phyloP scores from a whole-genome alignment of 2,888 invertebrate genomes.

The Lasioglossum vierecki region DNA sequence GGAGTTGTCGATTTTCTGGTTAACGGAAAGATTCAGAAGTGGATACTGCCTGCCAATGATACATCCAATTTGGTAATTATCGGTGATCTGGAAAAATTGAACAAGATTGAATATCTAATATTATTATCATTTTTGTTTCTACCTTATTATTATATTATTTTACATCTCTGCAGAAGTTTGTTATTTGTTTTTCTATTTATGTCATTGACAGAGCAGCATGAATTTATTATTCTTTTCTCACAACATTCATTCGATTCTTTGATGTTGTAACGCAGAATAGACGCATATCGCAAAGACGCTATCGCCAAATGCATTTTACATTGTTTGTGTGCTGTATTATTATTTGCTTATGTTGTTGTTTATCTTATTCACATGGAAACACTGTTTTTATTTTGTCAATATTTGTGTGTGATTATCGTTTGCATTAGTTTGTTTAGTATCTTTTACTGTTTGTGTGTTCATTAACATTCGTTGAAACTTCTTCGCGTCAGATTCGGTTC shows the following conservation, averaged over 20 bases:
- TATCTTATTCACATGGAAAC: conserved; percentile 39
- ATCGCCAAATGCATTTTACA: conserved; percentile 55
- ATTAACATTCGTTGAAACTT: conserved; percentile 29
- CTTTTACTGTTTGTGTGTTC: conserved; percentile 15
- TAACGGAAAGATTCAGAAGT: conserved; percentile 40
- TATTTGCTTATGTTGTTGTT: conserved; percentile 52
- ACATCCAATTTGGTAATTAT: conserved; percentile 54
- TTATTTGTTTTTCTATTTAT: conserved; percentile 19
- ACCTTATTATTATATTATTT: conserved; percentile 27
- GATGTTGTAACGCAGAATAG: conserved; percentile 8
- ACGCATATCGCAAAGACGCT: conserved; percentile 16
- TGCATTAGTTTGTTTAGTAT: conserved; percentile 31
- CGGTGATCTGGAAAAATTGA: conserved; percentile 12
- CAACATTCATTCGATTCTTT: conserved; percentile 19
- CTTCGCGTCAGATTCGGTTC: conserved; percentile 13
- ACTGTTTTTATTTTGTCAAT: conserved; percentile 38
- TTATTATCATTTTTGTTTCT: conserved; percentile 32
- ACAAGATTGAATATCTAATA: conserved; percentile 14
- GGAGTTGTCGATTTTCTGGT: conserved; percentile 1
- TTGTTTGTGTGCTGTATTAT: conserved; percentile 59
- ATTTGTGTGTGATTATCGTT: conserved; percentile 32
- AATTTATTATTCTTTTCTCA: conserved; percentile 28
- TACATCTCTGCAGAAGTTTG: conserved; percentile 1
- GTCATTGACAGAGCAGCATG: conserved; percentile 56
- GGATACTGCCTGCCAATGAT: conserved; percentile 56